Evolutionary conservation across 2,113 vertebrate genomes (phyloP).

Genomic region (Lates calcarifer): DNA sequence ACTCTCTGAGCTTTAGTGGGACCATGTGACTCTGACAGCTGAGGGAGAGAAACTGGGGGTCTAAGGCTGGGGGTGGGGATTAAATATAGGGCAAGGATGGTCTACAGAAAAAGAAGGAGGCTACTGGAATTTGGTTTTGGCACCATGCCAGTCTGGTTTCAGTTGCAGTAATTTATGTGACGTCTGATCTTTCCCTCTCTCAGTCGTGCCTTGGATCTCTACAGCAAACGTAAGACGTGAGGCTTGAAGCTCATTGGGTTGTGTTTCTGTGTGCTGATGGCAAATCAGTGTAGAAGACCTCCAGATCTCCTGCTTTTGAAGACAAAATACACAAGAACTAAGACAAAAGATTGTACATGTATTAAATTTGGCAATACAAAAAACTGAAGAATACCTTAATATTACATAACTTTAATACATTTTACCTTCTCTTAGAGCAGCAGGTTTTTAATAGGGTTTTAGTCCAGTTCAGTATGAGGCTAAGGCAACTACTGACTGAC

Average conservation of each 20-base stretch:
- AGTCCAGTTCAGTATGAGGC: too few species aligned
- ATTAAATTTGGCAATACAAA: too few species aligned
- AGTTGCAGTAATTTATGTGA: slow-evolving; percentile 27
- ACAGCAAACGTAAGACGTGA: slow-evolving; percentile 4
- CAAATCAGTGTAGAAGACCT: background rate
- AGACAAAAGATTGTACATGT: background rate
- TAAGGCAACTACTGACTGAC: too few species aligned
- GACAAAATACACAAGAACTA: background rate
- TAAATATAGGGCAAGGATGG: slow-evolving; percentile 25
- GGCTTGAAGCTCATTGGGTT: background rate
- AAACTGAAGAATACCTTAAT: too few species aligned
- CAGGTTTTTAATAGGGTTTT: too few species aligned
- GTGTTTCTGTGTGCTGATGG: background rate
- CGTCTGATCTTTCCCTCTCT: slow-evolving; percentile 19
- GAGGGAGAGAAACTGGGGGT: slow-evolving; percentile 20
- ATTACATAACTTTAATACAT: too few species aligned
- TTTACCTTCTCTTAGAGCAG: too few species aligned
- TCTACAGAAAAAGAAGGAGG: slow-evolving; percentile 1
- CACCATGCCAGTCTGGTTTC: background rate
- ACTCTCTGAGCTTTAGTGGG: background rate
- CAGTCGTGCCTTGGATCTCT: background rate
- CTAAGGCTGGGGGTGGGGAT: slow-evolving; percentile 26
- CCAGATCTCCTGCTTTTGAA: background rate
- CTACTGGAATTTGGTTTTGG: slow-evolving; percentile 34
- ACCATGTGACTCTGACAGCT: slow-evolving; percentile 32